Conservation (phyloP, 2,888 invertebrate species). For the Phaonia tiefii region DNA sequence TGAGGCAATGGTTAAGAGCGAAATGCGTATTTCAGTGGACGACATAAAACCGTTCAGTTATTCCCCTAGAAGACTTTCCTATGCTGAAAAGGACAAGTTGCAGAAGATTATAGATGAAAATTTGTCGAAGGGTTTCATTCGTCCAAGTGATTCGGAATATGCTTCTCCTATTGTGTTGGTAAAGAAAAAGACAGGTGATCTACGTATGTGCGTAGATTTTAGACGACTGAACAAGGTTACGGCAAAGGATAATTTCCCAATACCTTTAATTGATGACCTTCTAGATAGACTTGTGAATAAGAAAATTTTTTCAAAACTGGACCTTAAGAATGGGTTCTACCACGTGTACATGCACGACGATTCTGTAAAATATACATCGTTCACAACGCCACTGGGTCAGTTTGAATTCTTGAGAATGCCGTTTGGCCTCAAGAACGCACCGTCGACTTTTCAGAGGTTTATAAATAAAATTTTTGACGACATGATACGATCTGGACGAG, state of each 20-base stretch:
- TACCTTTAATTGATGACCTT: conserved; percentile 58
- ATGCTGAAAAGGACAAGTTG: conserved; percentile 39
- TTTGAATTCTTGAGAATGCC: conserved; percentile 48
- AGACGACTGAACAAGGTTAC: conserved; percentile 49
- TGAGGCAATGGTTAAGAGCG: conserved; percentile 23
- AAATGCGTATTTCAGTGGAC: conserved; percentile 23
- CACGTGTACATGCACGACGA: conserved; percentile 50
- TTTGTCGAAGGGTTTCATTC: conserved; percentile 40
- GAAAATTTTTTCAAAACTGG: conserved; percentile 50
- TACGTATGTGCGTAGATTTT: conserved; percentile 49
- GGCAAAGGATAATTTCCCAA: conserved; percentile 46
- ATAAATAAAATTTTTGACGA: no score
- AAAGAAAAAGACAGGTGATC: conserved; percentile 44
- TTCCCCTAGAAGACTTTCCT: conserved; percentile 36
- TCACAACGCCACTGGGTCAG: conserved; percentile 40
- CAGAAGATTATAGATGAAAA: conserved; percentile 48
- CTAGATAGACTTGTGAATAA: conserved; percentile 50
- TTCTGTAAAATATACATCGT: conserved; percentile 42
- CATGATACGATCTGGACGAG: conserved; percentile 44
- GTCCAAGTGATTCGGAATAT: conserved; percentile 47
- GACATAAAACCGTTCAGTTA: conserved; percentile 30
- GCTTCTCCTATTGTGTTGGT: conserved; percentile 51
- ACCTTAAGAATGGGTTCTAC: conserved; percentile 56
- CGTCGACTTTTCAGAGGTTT: no score
- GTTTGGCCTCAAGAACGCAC: no score